Evolutionary conservation across 2,113 vertebrate genomes (phyloP), one percentile per base, ranked within the genome.

Genomic region (Lepisosteus osseus): DNA sequence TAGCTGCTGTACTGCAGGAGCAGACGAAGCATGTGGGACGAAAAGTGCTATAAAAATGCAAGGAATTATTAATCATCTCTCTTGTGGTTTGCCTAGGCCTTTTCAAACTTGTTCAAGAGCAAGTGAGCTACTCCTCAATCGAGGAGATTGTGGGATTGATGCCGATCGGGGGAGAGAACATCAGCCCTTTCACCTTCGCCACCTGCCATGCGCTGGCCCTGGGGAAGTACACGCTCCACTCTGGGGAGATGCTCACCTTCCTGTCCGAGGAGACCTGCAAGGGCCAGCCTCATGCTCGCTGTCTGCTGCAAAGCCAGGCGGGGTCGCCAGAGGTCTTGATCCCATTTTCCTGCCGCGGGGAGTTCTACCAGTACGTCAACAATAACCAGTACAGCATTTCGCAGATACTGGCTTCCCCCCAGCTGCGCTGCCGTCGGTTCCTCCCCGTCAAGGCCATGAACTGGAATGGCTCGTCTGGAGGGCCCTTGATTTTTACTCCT

Each of bases 71-170:
- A 29, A 29, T 29, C 29, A 29, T 29, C 29, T 47, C 55, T 71
- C 17, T 61, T 57, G 8, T 3, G 45, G 72, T 45, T 71, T 45
- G 67, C 64, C 59, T 81, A 98, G 96, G 92, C 45, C 17, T 82
- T 64, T 96, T 95, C 82, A 86, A 84, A 56, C 70, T 91, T 2
- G 74, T 92, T 13, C 76, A 82, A 0, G 82, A 87, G 54, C n/a
- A 68, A 0, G 71, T 74, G 65, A 78, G 83, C 0, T 87, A 84
- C 56, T 59, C 0, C 0, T 84, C 88, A 1, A 13, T 95, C 29
- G 80, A 86, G 69, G 90, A 93, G 43, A 83, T 96, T 68, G 0
- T 91, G 51, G 76, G 71, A 6, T 72, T 90, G 42, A 45, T 80
- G 41, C 80, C 85, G 0, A 69, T 70, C 11, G 79, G 65, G 1